These are phyloP conservation scores for Brassicogethes aeneus DNA, from an alignment of 2,888 invertebrate species.

Conservation along the genomic window DNA sequence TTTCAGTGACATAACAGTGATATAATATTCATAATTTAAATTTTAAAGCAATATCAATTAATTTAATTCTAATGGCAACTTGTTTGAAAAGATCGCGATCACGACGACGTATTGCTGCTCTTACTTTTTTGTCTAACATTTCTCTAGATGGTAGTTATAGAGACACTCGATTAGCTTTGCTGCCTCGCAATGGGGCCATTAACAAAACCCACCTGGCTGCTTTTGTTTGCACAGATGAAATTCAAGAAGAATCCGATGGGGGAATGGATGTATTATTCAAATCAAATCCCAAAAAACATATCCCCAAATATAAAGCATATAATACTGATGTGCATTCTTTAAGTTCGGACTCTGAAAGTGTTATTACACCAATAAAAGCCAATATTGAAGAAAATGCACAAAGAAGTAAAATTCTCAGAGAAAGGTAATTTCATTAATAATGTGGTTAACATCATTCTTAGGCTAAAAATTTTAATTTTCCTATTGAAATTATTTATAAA, in stretches of 20 bases:
- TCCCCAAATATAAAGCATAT: constrained; percentile 19
- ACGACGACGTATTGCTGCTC: constrained; percentile 80
- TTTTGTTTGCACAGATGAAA: constrained; percentile 22
- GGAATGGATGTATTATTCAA: constrained; percentile 35
- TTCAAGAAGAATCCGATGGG: constrained; percentile 37
- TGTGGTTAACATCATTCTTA: too few relatives aligned
- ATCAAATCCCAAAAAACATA: constrained; percentile 21
- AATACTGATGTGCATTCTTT: constrained; percentile 44
- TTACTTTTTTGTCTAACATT: constrained; percentile 91
- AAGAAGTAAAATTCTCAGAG: constrained; percentile 42
- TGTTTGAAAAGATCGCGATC: constrained; percentile 54
- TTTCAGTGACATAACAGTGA: constrained; percentile 27
- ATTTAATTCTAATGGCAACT: constrained; percentile 41
- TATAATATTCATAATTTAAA: too few relatives aligned
- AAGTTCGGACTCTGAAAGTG: constrained; percentile 68
- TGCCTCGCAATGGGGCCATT: constrained; percentile 40
- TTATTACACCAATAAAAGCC: constrained; percentile 56
- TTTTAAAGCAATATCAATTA: constrained; percentile 5
- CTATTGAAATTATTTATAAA: too few relatives aligned
- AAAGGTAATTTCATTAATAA: constrained; percentile 54
- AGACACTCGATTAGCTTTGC: constrained; percentile 53
- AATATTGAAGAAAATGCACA: constrained; percentile 25
- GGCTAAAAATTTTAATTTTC: too few relatives aligned
- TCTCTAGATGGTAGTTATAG: constrained; percentile 85
- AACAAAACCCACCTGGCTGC: too few relatives aligned